Base-by-base conservation (phyloP, 2,888 invertebrate genomes). In the Chrysodeixis includens region DNA sequence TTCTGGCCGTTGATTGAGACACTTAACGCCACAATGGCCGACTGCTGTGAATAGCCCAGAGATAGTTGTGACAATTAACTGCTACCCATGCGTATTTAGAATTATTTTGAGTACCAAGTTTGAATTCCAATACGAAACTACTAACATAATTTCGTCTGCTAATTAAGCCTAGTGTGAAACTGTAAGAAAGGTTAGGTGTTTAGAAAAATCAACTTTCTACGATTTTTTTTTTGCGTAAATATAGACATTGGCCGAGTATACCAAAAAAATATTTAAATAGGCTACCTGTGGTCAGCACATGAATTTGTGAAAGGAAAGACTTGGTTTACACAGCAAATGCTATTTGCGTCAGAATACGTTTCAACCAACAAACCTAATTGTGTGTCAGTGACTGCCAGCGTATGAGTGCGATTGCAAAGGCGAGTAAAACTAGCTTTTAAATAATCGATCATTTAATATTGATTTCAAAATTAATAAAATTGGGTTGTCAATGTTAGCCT, bases 1-100 rank as follows among this genome's bases (percentile, higher is more conserved):
- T 61, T 59, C 64, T 64, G 69, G 14, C 53, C 22, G 58, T 64
- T 74, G 58, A 73, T 73, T 69, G 51, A 72, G 62, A 74, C 69
- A 62, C 65, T 74, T 59, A 73, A 62, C 30, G 44, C 58, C n/a
- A 59, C 68, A 72, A 60, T 68, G 60, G 22, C 8, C 35, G 30
- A 49, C 51, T 64, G 30, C 56, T 35, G 10, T 51, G 32, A 51
- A 63, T 63, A 60, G 55, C 44, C 35, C 9, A 68, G 51, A 40
- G 9, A 52, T 57, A 63, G 20, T 26, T 49, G 46, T 49, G 20
- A 20, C 46, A 49, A 44, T 53, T 44, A 54, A 22, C 20, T 56
- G 16, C 44, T 30, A 60, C 16, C 54, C 49, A 44, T 57, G n/a
- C 18, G 3, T 20, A 26, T 26, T 26, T 18, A 10, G 9, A 16